A percentile compares a stretch with the other conserved stretches of the same genome.
These are phyloP conservation scores for Spilogale gracilis DNA, from an alignment of 2,113 vertebrate genomes.

Conservation along the genomic window DNA sequence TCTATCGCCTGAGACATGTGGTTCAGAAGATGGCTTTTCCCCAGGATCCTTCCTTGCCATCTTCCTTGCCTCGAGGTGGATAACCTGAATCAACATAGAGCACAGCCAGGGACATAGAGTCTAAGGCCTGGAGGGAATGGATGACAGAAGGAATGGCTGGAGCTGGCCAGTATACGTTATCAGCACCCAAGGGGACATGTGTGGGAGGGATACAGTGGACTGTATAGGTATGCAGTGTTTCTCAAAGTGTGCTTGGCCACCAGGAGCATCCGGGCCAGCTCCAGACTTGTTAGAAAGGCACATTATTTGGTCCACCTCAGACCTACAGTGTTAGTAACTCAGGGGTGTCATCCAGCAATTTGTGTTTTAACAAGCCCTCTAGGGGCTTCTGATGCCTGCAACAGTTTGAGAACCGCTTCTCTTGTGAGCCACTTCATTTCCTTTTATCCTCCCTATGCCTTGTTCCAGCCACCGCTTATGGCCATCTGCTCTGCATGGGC, in stretches of 20 bases:
- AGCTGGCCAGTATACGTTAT: rapidly evolving
- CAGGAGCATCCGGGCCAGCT: not conserved
- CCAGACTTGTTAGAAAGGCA: not conserved
- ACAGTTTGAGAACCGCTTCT: not conserved
- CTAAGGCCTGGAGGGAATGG: not conserved
- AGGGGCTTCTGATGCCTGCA: not conserved
- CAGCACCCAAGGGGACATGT: not conserved
- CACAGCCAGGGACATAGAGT: not conserved
- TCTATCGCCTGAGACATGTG: not conserved
- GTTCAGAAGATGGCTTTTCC: not conserved
- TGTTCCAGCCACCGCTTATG: not conserved
- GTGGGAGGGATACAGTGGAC: not conserved
- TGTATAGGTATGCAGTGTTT: not conserved
- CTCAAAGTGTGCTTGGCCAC: not conserved
- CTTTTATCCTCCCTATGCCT: not conserved
- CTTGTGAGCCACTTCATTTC: rapidly evolving
- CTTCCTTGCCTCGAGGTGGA: not conserved
- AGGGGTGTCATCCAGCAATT: not conserved
- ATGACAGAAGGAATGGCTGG: not conserved
- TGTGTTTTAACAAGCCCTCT: not conserved
- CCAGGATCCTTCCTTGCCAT: not conserved
- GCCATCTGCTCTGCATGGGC: not conserved
- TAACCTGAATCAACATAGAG: not conserved
- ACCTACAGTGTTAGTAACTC: not conserved
- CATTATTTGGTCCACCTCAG: not conserved